These are phyloP conservation scores for Tethya wilhelma DNA, from an alignment of 37 sponge, comb jelly and placozoan species.

Conservation along the genomic window DNA sequence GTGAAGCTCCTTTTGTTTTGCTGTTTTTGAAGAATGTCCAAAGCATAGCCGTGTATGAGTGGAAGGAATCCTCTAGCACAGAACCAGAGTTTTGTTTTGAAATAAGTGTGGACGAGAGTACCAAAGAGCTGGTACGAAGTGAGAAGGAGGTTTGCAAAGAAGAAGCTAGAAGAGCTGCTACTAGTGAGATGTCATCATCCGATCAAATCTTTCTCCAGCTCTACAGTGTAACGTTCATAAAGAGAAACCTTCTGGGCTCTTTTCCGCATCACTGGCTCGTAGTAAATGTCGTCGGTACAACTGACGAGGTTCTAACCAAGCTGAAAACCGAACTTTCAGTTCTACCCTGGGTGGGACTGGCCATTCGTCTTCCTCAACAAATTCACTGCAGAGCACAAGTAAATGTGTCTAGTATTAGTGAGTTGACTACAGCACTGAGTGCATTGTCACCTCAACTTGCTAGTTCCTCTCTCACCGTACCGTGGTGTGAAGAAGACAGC, in stretches of 20 bases:
- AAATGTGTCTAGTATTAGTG: not conserved
- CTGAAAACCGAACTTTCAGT: constrained; percentile 37
- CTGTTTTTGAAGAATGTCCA: constrained; percentile 67
- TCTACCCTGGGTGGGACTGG: constrained; percentile 82
- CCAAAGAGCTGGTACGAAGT: not conserved
- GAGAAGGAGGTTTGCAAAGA: not conserved
- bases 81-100: not conserved
- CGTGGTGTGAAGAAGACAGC: constrained; percentile 4
- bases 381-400: no score
- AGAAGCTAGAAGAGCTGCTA: no score
- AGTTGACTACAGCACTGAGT: not conserved
- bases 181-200: no score
- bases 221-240: not conserved
- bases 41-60: constrained; percentile 39
- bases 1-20: constrained; percentile 52
- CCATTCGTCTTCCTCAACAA: constrained; percentile 33
- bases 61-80: not conserved
- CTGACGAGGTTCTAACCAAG: not conserved
- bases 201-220: not conserved
- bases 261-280: constrained; percentile 54
- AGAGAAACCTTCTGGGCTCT: not conserved
- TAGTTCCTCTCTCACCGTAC: not conserved
- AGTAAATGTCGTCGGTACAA: constrained; percentile 53
- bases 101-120: constrained; percentile 2
- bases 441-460: not conserved